Percentiles rank a stretch among this genome's conserved stretches.
Conservation (phyloP, 1,140 invertebrate genomes). For the Aphidius ervi region DNA sequence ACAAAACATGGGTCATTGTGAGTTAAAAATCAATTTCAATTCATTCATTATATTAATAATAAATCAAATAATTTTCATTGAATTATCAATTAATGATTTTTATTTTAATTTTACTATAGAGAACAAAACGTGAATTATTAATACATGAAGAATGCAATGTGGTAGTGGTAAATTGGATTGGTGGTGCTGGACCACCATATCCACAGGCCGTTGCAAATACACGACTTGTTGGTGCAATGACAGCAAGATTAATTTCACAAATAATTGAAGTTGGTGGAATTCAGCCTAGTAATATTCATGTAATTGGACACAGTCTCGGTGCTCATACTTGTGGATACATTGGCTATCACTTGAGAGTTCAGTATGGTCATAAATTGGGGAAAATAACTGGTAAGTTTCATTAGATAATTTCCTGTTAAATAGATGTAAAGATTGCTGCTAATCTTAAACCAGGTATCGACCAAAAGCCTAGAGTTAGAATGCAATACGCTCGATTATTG, state of each 20-base stretch:
- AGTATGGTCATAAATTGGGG: slow-evolving; percentile 38
- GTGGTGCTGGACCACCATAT: slow-evolving; percentile 80
- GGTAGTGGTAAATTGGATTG: slow-evolving; percentile 79
- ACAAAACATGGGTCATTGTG: slow-evolving; percentile 69
- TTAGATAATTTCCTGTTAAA: slow-evolving; percentile 8
- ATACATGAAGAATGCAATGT: slow-evolving; percentile 68
- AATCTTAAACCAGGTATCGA: too few relatives aligned
- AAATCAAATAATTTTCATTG: background rate
- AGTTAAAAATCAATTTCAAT: slow-evolving; percentile 23
- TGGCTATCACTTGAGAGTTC: slow-evolving; percentile 62
- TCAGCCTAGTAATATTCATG: slow-evolving; percentile 56
- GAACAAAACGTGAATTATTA: slow-evolving; percentile 63
- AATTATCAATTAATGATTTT: background rate
- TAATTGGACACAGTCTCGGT: slow-evolving; percentile 88
- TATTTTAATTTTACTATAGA: slow-evolving; percentile 38
- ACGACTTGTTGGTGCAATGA: slow-evolving; percentile 77
- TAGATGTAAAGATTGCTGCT: background rate
- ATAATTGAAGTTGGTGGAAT: slow-evolving; percentile 46
- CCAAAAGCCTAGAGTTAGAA: too few relatives aligned
- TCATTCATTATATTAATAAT: slow-evolving; percentile 29
- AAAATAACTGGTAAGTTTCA: slow-evolving; percentile 56
- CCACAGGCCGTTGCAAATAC: slow-evolving; percentile 88
- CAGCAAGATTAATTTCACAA: slow-evolving; percentile 65
- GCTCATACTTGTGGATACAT: slow-evolving; percentile 81
- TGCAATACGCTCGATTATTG: too few relatives aligned